Percentiles rank a stretch among this genome's conserved stretches.
These are phyloP conservation scores for Rhorus exstirpatorius DNA, from an alignment of 2,888 invertebrate species.

Conservation along the genomic window DNA sequence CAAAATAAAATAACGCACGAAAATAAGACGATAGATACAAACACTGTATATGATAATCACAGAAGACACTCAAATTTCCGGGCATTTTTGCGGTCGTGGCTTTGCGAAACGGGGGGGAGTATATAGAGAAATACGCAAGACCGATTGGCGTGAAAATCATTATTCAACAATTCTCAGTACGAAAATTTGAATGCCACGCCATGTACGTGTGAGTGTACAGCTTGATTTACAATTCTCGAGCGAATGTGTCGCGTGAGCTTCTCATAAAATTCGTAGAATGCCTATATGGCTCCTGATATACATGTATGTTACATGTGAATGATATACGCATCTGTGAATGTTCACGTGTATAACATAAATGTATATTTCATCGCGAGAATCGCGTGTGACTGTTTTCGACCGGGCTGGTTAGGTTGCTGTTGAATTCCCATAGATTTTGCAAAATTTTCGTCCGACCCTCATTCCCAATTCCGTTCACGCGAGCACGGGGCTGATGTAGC, in stretches of 20 bases:
- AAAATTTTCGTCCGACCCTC: slow-evolving; percentile 41
- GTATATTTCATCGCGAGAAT: slow-evolving; percentile 15
- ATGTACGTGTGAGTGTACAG: slow-evolving; percentile 1
- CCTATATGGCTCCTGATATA: not conserved
- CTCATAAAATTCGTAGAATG: slow-evolving; percentile 43
- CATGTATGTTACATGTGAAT: not conserved
- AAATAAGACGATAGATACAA: not conserved
- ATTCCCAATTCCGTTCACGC: slow-evolving; percentile 54
- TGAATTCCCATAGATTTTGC: slow-evolving; percentile 35
- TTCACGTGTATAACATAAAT: not conserved
- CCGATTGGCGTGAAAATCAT: slow-evolving; percentile 13
- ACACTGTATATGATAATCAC: not conserved
- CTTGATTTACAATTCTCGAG: slow-evolving; percentile 52
- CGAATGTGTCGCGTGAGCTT: slow-evolving; percentile 35
- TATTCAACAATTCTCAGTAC: slow-evolving; percentile 45
- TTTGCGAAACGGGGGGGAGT: too few species aligned
- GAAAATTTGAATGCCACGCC: slow-evolving; percentile 29
- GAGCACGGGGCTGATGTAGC: slow-evolving; percentile 11
- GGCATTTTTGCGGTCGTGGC: too few species aligned
- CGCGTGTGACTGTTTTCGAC: slow-evolving; percentile 27
- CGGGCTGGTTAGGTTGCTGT: not conserved
- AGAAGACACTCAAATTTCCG: slow-evolving; percentile 1
- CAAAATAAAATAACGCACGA: not conserved
- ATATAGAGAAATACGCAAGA: not conserved
- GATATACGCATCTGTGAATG: not conserved